A percentile compares a stretch with the other conserved stretches of the same genome.
phyloP scores from a whole-genome alignment of 2,797 vertebrate species.

The Epinephelus coioides region DNA sequence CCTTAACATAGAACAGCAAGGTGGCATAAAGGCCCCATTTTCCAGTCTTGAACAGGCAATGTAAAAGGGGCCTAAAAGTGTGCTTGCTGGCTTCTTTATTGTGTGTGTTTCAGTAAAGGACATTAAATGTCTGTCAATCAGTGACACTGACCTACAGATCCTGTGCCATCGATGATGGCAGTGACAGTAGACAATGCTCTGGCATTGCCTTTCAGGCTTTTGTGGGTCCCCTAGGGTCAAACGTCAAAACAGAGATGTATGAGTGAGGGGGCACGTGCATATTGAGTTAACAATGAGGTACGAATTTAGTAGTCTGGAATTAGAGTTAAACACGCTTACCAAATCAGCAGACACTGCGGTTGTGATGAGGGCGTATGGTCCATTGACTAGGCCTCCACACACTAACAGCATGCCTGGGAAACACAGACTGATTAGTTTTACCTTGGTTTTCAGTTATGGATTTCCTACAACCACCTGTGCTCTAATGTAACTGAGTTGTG shows the following conservation, averaged over 20 bases:
- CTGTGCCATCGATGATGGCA: slow-evolving; percentile 96
- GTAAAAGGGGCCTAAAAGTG: neutral
- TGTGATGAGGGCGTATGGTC: slow-evolving; percentile 95
- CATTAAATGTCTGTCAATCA: neutral
- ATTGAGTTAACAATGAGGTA: neutral
- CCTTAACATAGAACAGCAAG: no score
- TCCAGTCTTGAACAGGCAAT: no score
- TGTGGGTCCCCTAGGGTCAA: slow-evolving; percentile 91
- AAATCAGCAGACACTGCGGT: slow-evolving; percentile 96
- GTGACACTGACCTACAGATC: slow-evolving; percentile 90
- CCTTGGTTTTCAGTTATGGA: neutral
- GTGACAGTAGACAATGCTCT: slow-evolving; percentile 94
- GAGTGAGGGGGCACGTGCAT: neutral
- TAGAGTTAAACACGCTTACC: slow-evolving; percentile 82
- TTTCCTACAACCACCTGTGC: neutral
- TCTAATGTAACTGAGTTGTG: no score
- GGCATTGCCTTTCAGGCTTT: slow-evolving; percentile 93
- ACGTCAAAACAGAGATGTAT: slow-evolving; percentile 3
- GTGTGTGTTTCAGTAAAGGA: neutral
- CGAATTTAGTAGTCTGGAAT: neutral
- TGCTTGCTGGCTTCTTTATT: neutral
- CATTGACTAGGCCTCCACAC: slow-evolving; percentile 93
- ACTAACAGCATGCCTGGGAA: slow-evolving; percentile 91
- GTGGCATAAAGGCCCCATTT: no score
- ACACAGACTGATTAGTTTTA: neutral